Conservation (phyloP, 2,797 vertebrate genomes). For the Gymnopithys bicolor region DNA sequence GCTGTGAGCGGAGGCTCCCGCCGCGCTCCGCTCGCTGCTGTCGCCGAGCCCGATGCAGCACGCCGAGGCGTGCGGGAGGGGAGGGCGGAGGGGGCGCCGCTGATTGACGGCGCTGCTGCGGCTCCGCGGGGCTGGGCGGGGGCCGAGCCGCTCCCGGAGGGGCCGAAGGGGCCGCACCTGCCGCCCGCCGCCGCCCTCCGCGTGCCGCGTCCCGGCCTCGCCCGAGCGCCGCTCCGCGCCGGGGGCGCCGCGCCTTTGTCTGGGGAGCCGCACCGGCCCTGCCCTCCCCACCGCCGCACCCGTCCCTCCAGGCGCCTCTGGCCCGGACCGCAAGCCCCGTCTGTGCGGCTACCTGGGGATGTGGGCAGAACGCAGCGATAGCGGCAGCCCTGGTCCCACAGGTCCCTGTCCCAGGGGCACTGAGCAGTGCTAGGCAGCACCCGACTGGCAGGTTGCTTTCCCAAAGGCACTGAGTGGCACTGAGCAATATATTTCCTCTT, state of each 20-base stretch:
- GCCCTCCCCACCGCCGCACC: neutral
- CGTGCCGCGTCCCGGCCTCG: too few species aligned
- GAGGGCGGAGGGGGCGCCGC: neutral
- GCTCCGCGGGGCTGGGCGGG: neutral
- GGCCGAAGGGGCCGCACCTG: too few species aligned
- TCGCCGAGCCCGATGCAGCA: conserved; percentile 76
- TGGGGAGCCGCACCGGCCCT: fast-evolving
- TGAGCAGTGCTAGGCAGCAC: neutral
- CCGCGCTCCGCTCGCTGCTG: conserved; percentile 70
- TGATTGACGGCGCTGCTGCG: conserved; percentile 14
- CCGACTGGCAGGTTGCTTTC: neutral
- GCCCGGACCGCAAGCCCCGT: neutral
- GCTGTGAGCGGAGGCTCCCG: neutral
- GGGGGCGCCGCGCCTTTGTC: too few species aligned
- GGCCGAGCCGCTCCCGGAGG: neutral
- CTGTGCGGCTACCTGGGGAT: neutral
- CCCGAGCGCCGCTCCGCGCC: too few species aligned
- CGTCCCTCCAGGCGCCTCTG: neutral
- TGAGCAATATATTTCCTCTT: neutral
- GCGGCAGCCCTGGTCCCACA: neutral
- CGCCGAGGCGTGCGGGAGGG: conserved; percentile 46
- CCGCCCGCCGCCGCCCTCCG: too few species aligned
- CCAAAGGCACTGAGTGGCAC: neutral
- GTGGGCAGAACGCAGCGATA: fast-evolving
- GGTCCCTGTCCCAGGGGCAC: neutral